A percentile compares a stretch with the other conserved stretches of the same genome.
Evolutionary conservation across 2,888 invertebrate genomes (phyloP).

Genomic region (Ceraclea dissimilis): DNA sequence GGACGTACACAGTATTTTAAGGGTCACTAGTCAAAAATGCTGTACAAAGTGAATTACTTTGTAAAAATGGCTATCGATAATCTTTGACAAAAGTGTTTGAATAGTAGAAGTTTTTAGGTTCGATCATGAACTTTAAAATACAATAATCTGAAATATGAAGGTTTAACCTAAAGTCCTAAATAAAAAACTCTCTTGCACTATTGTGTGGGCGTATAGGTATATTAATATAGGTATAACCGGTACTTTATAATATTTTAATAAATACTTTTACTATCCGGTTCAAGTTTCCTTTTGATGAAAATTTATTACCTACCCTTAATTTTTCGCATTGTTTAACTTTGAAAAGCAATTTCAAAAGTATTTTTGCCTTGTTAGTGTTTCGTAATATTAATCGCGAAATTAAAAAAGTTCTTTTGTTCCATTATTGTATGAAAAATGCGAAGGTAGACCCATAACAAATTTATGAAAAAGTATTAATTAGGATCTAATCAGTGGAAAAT

Average conservation of each 20-base stretch:
- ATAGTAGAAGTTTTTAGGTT: not conserved
- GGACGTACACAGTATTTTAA: too few species aligned
- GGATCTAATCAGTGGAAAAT: too few species aligned
- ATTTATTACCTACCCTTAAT: not conserved
- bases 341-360: conserved; percentile 2
- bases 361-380: not conserved
- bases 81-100: too few species aligned
- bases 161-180: not conserved
- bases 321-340: not conserved
- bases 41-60: too few species aligned
- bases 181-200: too few species aligned
- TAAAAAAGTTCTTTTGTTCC: conserved; percentile 1
- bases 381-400: not conserved
- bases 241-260: not conserved
- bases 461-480: too few species aligned
- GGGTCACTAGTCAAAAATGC: too few species aligned
- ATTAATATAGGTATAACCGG: too few species aligned
- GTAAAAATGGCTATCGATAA: too few species aligned
- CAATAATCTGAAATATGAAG: not conserved
- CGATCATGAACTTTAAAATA: not conserved
- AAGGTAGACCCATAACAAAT: too few species aligned
- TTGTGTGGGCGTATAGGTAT: too few species aligned
- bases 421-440: not conserved
- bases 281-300: not conserved
- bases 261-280: not conserved